Conservation (phyloP, 2,113 vertebrate species). For the Plecotus auritus region DNA sequence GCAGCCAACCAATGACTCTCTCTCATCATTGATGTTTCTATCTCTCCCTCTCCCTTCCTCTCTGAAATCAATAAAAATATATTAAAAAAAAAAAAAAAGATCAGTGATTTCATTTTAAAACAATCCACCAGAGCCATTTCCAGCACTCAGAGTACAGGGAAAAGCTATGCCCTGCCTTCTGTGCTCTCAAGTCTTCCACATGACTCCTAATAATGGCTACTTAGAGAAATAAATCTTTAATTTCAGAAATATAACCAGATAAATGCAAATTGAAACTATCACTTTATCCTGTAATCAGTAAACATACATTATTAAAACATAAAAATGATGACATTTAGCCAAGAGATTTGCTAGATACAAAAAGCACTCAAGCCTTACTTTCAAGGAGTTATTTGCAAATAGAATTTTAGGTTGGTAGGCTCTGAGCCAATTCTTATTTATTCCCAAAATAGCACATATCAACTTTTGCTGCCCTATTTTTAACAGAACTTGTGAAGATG, state of each 20-base stretch:
- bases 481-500: slow-evolving; percentile 15
- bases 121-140: not conserved
- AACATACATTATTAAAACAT: slow-evolving; percentile 70
- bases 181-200: not conserved
- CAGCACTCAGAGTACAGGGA: not conserved
- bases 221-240: slow-evolving; percentile 68
- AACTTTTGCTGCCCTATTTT: not conserved
- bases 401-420: not conserved
- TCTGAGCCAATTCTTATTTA: not conserved
- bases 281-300: slow-evolving; percentile 38
- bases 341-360: slow-evolving; percentile 36
- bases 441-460: slow-evolving; percentile 40
- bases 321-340: slow-evolving; percentile 47
- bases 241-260: slow-evolving; percentile 59
- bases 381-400: slow-evolving; percentile 48
- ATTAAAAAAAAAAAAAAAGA: too few relatives aligned
- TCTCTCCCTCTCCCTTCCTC: too few relatives aligned
- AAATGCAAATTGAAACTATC: slow-evolving; percentile 46
- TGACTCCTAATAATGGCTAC: slow-evolving; percentile 16
- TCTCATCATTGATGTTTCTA: too few relatives aligned
- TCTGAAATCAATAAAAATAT: too few relatives aligned
- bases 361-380: slow-evolving; percentile 54
- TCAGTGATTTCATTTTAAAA: not conserved
- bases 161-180: not conserved
- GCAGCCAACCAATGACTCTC: too few relatives aligned